Base-by-base conservation (phyloP, 1,140 invertebrate species). In the Cydia strobilella region DNA sequence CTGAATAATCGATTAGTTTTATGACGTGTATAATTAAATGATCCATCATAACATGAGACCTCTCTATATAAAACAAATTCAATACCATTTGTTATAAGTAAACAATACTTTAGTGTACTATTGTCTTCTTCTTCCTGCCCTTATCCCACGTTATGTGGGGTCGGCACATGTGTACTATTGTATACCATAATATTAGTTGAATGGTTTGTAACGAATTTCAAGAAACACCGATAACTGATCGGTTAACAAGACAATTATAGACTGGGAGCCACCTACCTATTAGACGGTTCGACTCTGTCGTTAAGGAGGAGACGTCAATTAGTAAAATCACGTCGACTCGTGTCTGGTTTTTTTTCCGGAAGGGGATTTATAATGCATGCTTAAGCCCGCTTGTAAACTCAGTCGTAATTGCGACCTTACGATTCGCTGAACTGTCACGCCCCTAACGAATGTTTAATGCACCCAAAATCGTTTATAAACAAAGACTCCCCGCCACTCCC, bases 1-100 rank as follows among this genome's bases (percentile, higher is more conserved):
- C 83, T 85, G 80, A 80, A 80, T 81, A 80, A 80, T 78, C 82
- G 86, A 90, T 91, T 89, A 87, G 84, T 84, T 90, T 91, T 86
- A 89, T 81, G 84, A 84, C 80, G 81, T 86, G 81, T 88, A 81
- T 84, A 88, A 90, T 88, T 87, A 83, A 80, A 82, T 42, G 35
- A 69, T 31, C 65, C 65, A 69, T 69, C 35, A 69, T 59, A 62
- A n/a, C 35, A 69, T 59, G 42, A n/a, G 25, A 51, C 15, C 15
- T 25, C n/a, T 13, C 20, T 23, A 12, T 18, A 5, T 12, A 9
- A 35, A 35, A n/a, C 35, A 35, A 35, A 69, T 35, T 69, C n/a
- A 35, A 69, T 69, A 69, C 31, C 15, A 15, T 69, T 35, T 35
- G 25, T 35, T 27, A 63, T 15, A 66, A 15, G 31, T 69, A 69